Evolutionary conservation across 1,140 invertebrate genomes (phyloP).

Genomic region (Aethina tumida): DNA sequence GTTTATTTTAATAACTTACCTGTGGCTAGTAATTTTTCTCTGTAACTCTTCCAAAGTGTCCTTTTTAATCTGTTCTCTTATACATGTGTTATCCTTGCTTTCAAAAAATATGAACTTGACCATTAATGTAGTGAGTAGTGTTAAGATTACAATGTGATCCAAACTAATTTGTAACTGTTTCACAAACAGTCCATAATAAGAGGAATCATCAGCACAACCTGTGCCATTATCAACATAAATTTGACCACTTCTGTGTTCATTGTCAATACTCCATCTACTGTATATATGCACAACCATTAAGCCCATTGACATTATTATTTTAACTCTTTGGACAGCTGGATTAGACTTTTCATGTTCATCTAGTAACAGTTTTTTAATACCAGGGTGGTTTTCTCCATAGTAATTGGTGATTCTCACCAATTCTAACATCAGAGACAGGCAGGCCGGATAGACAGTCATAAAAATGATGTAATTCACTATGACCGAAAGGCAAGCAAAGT

Average conservation of each 20-base stretch:
- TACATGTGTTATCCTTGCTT: conserved; percentile 55
- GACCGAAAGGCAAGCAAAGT: conserved; percentile 26
- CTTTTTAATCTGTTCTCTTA: conserved; percentile 34
- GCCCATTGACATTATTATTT: conserved; percentile 86
- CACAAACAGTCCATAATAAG: conserved; percentile 33
- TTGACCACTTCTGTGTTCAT: conserved; percentile 19
- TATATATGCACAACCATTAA: conserved; percentile 80
- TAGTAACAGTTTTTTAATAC: conserved; percentile 17
- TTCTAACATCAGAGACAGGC: conserved; percentile 25
- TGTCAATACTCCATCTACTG: conserved; percentile 36
- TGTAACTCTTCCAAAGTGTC: conserved; percentile 9
- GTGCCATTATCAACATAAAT: conserved; percentile 19
- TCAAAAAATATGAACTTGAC: conserved; percentile 89
- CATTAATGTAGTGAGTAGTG: conserved; percentile 67
- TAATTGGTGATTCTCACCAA: conserved; percentile 21
- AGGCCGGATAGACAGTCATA: conserved; percentile 29
- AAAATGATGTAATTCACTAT: conserved; percentile 29
- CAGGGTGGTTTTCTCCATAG: conserved; percentile 20
- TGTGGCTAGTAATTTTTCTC: conserved; percentile 8
- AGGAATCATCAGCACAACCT: conserved; percentile 31
- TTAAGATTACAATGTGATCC: conserved; percentile 82
- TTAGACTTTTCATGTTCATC: conserved; percentile 44
- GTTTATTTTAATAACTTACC: too few species aligned
- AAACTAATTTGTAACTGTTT: conserved; percentile 56
- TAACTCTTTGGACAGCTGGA: conserved; percentile 86